Evolutionary conservation across 92 coral and sea anemone genomes (phyloP), one percentile per base, ranked within the genome.

Genomic region (Porites evermanni): DNA sequence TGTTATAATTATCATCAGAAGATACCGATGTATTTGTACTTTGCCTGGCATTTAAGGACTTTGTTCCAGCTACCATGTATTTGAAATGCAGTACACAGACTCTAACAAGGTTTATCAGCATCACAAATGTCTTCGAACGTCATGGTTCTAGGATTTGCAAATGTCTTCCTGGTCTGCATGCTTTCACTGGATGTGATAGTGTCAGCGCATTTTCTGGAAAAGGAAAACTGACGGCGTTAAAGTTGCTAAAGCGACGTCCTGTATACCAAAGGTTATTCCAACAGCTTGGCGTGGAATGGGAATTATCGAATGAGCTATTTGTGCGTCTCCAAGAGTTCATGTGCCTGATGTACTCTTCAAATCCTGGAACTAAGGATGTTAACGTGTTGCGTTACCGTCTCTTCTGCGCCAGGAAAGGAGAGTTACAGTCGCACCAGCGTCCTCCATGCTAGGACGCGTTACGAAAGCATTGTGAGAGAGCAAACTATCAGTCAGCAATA

Each of bases 21-120:
- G 94, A 91, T 86, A 91, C 10, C 10, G 92, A 91, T 80, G 92
- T 91, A 14, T 61, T 91, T 64, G 69, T 88, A 56, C 74, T 90
- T 73, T 53, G 88, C 65, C 84, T 90, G 51, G 84, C 84, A 21
- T 58, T 86, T 75, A 32, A 71, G 80, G 78, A 12, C 52, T 71
- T 66, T 68, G 59, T 78, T 61, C 85, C 85, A 18, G 53, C 76
- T 64, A 38, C 69, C 13, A 29, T 78, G 14, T 78, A 76, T 58
- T 52, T 65, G 23, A 86, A 86, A 67, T 78, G 89, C 52, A 58
- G 89, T 63, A 70, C 77, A 53, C 68, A 68, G 23, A 32, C 77
- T 13, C 77, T 85, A 6, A 67, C 69, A 14, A 68, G 68, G 65
- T 69, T 67, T 38, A 24, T 78, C 4, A 19, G 23, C 85, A 18